phyloP scores from a whole-genome alignment of 2,888 invertebrate genomes.

The Boloria selene region DNA sequence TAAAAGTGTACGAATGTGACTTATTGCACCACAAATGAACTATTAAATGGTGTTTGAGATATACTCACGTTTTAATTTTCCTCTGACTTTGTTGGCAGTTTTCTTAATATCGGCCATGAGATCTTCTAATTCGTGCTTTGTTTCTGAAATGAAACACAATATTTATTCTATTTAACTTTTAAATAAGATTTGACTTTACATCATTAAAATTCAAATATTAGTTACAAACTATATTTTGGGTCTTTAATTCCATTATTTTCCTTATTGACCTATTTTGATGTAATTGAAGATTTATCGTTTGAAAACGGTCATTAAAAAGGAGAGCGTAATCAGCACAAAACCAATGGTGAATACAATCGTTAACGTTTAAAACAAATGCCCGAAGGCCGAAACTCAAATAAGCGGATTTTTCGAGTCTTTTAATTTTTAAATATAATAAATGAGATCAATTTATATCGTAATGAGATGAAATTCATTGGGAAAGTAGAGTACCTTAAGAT shows the following conservation, averaged over 20 bases:
- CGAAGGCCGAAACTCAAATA: constrained; percentile 10
- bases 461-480: too few species aligned
- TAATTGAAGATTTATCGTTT: constrained; percentile 11
- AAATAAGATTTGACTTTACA: not conserved
- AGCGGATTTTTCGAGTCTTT: not conserved
- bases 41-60: not conserved
- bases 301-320: constrained; percentile 29
- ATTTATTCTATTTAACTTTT: not conserved
- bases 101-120: constrained; percentile 99
- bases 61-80: constrained; percentile 96
- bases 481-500: too few species aligned
- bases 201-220: too few species aligned
- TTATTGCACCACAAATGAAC: not conserved
- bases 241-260: not conserved
- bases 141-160: constrained; percentile 87
- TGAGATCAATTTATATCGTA: not conserved
- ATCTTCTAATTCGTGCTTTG: constrained; percentile 99
- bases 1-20: not conserved
- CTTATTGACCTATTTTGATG: too few species aligned
- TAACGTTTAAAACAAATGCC: constrained; percentile 26
- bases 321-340: constrained; percentile 30
- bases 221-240: too few species aligned
- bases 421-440: constrained; percentile 3
- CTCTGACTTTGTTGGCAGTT: constrained; percentile 99
- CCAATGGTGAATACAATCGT: constrained; percentile 23